Evolutionary conservation across 2,888 invertebrate species (phyloP), one percentile per base, ranked within the genome.

Genomic region (Apamea epomidion): DNA sequence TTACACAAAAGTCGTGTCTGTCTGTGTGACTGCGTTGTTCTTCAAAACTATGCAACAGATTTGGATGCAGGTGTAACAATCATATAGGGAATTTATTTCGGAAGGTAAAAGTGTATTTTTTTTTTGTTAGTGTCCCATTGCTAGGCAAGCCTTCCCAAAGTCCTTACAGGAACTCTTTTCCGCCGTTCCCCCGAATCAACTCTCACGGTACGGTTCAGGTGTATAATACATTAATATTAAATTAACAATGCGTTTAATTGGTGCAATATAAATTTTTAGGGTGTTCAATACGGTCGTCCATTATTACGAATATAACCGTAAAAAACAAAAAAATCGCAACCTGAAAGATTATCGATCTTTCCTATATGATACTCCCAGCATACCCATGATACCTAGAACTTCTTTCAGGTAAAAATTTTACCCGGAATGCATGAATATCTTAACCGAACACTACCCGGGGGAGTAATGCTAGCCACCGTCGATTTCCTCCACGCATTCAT

Each of bases 401-500:
- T 74, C 54, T 70, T 64, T 75, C 82, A 82, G 83, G 90, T 89
- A 86, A 82, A 84, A 81, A 25, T 78, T 79, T 81, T 62, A 60
- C 65, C 65, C 70, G 64, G 78, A 85, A 87, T 89, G 91, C 87
- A 89, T 90, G 88, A 89, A 89, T 89, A 90, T 88, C 88, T 89
- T 89, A 86, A 80, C 85, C 83, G 37, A 82, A 85, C 62, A 68
- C 75, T 68, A 70, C 90, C 89, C 89, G 0, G 2, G 89, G 90
- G 89, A 83, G 73, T 62, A 54, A 60, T 88, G 72, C 76, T 76
- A 72, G 78, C 74, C 78, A 73, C 78, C 74, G 71, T 70, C 84
- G 79, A 85, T 88, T 82, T 76, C 21, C 72, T 74, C 73, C 42
- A 85, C 78, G 87, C 90, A 88, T 89, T 88, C 88, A 89, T 89